Conservation (phyloP, 2,888 invertebrate genomes). For the Troilus luridus region DNA sequence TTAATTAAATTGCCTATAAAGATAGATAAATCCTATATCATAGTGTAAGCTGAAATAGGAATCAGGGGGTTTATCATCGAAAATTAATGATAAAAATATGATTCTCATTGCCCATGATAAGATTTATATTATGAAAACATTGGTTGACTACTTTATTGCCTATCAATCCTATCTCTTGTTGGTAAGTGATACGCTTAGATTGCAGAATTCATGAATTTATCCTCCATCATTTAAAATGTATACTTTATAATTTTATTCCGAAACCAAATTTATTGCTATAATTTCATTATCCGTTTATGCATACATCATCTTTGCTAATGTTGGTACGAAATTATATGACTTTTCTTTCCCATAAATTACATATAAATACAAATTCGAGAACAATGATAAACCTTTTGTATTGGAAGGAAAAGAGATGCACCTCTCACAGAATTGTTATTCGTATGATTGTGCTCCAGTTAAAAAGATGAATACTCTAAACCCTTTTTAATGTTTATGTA, state of each 20-base stretch:
- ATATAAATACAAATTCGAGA: background rate
- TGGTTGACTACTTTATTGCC: too few relatives aligned
- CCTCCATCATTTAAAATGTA: too few relatives aligned
- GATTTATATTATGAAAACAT: too few relatives aligned
- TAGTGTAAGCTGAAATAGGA: too few relatives aligned
- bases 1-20: too few relatives aligned
- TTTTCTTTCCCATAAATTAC: background rate
- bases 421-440: background rate
- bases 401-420: background rate
- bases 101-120: too few relatives aligned
- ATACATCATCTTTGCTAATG: background rate
- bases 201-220: too few relatives aligned
- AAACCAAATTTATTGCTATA: background rate
- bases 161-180: too few relatives aligned
- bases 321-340: background rate
- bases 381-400: background rate
- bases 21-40: too few relatives aligned
- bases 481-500: background rate
- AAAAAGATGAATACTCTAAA: background rate
- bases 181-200: too few relatives aligned
- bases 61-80: too few relatives aligned
- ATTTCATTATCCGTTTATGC: background rate
- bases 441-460: background rate
- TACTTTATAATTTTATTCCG: background rate
- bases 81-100: too few relatives aligned